phyloP scores from a whole-genome alignment of 2,113 vertebrate genomes.

The Nothocercus nigrocapillus region DNA sequence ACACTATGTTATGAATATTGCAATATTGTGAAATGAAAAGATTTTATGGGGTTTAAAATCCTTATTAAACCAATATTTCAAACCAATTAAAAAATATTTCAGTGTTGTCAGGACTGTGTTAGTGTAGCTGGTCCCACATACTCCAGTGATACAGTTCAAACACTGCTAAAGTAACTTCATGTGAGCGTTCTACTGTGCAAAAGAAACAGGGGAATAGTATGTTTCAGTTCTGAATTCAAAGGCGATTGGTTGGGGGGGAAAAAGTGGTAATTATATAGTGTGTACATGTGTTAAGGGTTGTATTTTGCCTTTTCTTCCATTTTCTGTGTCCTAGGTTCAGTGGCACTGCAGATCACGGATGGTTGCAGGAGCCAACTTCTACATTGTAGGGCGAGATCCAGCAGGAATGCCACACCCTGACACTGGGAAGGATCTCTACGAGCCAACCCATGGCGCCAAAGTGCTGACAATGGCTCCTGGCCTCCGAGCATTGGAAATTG shows the following conservation, averaged over 20 bases:
- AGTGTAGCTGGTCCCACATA: not conserved
- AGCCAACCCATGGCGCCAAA: slow-evolving; percentile 95
- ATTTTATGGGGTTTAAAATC: not conserved
- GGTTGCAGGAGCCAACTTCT: slow-evolving; percentile 98
- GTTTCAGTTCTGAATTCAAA: not conserved
- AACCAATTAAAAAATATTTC: too few relatives aligned
- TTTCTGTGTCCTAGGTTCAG: slow-evolving; percentile 86
- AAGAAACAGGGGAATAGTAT: accelerated
- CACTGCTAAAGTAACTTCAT: not conserved
- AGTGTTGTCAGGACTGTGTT: too few relatives aligned
- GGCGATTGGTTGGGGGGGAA: not conserved
- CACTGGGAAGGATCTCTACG: slow-evolving; percentile 95
- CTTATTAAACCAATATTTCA: not conserved
- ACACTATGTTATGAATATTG: too few relatives aligned
- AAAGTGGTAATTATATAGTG: not conserved
- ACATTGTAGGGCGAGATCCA: slow-evolving; percentile 97
- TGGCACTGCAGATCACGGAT: slow-evolving; percentile 98
- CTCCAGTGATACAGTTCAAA: not conserved
- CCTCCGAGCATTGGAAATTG: slow-evolving; percentile 94
- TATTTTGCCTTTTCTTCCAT: not conserved
- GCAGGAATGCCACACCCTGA: slow-evolving; percentile 96
- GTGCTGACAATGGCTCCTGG: slow-evolving; percentile 98
- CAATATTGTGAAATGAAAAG: not conserved
- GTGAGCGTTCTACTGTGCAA: not conserved
- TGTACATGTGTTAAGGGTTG: not conserved